Percentiles rank a stretch among this genome's conserved stretches.
Conservation (phyloP, 2,888 invertebrate species). For the Metacarcinus magister region DNA sequence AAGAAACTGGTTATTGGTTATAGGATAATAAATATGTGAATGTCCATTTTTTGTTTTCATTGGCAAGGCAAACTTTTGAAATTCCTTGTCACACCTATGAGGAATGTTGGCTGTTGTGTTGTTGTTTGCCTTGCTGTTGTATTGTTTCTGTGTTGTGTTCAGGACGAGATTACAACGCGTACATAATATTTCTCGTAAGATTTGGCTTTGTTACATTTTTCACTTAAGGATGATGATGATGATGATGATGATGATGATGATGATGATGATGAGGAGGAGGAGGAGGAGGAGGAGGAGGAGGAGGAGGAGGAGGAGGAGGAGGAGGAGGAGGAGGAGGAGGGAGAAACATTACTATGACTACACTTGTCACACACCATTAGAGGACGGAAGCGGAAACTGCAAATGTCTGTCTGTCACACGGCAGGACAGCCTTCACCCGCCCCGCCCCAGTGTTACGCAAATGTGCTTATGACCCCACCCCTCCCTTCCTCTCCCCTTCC, state of each 20-base stretch:
- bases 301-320: slow-evolving; percentile 6
- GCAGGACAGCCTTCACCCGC: neutral
- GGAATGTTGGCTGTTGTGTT: neutral
- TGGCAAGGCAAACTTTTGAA: neutral
- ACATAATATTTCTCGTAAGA: too few species aligned
- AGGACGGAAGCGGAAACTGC: slow-evolving; percentile 9
- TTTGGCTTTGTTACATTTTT: too few species aligned
- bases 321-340: neutral
- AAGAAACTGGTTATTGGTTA: slow-evolving; percentile 29
- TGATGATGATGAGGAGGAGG: too few species aligned
- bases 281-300: neutral
- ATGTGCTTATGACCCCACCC: neutral
- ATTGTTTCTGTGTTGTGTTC: neutral
- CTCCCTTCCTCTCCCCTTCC: neutral
- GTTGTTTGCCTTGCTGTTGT: neutral
- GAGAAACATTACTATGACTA: neutral
- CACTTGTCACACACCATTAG: slow-evolving; percentile 50
- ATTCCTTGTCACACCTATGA: neutral
- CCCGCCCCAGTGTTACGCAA: slow-evolving; percentile 14
- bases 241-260: too few species aligned
- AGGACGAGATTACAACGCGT: neutral
- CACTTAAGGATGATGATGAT: too few species aligned
- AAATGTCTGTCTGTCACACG: slow-evolving; percentile 6
- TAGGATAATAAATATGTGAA: neutral
- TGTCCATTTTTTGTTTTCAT: neutral